Base-by-base conservation (phyloP, 1,140 invertebrate genomes). In the Halesus radiatus region DNA sequence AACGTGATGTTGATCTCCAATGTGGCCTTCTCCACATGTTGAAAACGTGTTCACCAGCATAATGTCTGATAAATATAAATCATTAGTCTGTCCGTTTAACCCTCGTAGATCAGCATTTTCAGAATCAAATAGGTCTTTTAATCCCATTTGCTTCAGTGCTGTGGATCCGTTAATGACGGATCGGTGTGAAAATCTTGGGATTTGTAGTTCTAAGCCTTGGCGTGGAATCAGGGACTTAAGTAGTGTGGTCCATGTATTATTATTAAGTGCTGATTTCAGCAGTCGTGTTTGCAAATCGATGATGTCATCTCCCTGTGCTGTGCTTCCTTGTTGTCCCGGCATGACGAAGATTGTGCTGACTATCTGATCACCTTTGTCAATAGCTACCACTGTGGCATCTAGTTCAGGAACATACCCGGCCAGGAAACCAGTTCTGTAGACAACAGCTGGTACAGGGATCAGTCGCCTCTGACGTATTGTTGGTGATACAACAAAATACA, bases 401-500 rank as follows among this genome's bases (percentile, higher is more conserved):
- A 97, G 85, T 56, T 92, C 92, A 0, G 94, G 94, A 79, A 96
- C 96, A 82, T 96, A 96, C 0, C 95, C 95, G 16, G 95, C 95
- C 5, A 95, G 86, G 72, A 96, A 95, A 5, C 93, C 93, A 0
- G 88, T 90, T 84, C 92, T 92, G 88, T 94, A 96, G 0, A 96
- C 93, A 0, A 94, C 94, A 0, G 95, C 95, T 4, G 95, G 95
- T 26, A 96, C 94, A 0, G 94, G 95, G 1, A 97, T 92, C 1
- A 97, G 87, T 64, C 95, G 92, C 18, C 95, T 89, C 86, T 95
- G 94, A 50, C 94, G 90, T 0, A 95, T 92, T 0, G 93, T 93
- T 0, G 95, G 95, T 20, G 94, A 92, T 0, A 96, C 94, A 5
- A 95, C 94, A 84, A 96, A 96, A 85, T 96, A 95, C 89, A 96